A percentile compares a stretch with the other conserved stretches of the same genome.
These are phyloP conservation scores for Phyllopteryx taeniolatus DNA, from an alignment of 2,113 vertebrate species.

Conservation along the genomic window DNA sequence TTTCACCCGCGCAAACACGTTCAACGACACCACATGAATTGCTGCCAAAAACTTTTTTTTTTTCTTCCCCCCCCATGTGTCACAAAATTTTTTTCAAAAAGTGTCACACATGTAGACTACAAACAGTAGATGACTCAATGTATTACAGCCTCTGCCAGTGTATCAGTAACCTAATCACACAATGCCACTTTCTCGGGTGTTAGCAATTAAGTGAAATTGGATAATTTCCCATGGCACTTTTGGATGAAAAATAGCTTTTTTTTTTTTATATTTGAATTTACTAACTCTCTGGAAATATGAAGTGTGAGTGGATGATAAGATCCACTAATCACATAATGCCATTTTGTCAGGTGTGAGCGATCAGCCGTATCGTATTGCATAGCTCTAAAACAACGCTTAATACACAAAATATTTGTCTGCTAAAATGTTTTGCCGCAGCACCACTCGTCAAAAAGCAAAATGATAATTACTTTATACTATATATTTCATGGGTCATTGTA, in stretches of 20 bases:
- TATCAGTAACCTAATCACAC: not conserved
- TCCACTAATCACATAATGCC: not conserved
- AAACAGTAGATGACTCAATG: not conserved
- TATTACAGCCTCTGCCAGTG: not conserved
- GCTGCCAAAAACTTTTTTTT: slow-evolving; percentile 2
- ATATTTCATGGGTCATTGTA: slow-evolving; percentile 45
- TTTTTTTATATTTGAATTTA: not conserved
- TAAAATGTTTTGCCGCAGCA: not conserved
- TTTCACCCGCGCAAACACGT: slow-evolving; percentile 29
- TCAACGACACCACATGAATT: slow-evolving; percentile 8
- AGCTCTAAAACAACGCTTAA: not conserved
- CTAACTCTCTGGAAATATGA: not conserved
- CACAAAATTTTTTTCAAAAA: not conserved
- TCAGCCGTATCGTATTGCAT: not conserved
- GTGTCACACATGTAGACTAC: not conserved
- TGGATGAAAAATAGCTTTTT: not conserved
- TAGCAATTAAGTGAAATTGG: not conserved
- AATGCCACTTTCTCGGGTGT: not conserved
- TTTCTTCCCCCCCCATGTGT: not conserved
- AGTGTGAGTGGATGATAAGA: not conserved
- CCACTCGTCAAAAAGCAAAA: not conserved
- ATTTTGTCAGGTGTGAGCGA: not conserved
- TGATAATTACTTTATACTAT: slow-evolving; percentile 28
- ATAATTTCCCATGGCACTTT: not conserved
- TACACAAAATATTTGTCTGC: not conserved